Evolutionary conservation across 2,888 invertebrate genomes (phyloP), one percentile per base, ranked within the genome.

Genomic region (Monoplex corrugatus): DNA sequence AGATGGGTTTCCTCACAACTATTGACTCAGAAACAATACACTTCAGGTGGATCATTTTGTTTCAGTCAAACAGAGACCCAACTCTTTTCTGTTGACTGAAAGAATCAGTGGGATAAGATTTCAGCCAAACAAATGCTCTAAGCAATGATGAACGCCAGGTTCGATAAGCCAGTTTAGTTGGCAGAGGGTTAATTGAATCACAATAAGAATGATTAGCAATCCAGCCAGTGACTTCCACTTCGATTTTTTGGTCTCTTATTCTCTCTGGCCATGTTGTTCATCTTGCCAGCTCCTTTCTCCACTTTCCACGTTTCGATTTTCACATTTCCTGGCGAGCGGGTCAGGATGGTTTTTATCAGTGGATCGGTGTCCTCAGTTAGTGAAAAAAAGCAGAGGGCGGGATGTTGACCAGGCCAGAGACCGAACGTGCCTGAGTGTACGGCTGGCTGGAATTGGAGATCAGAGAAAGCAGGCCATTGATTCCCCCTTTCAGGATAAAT

Each of bases 371-470:
- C 35, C 35, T 35, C 75, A 5, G 83, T 43, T 44, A 35, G 32
- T 45, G 32, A 6, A 35, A 50, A 50, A 45, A 45, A 50, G 19
- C 84, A 50, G n/a, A 38, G 50, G 84, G 84, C 50, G 13, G 32
- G n/a, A n/a, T 45, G 45, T 45, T 84, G 45, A 50, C 45, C 32
- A 84, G 35, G 35, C 84, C n/a, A n/a, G 32, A 50, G 45, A n/a
- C 84, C 19, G 35, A 13, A 19, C 84, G 84, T 84, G 84, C 84
- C n/a, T 50, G 23, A 50, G 84, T n/a, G 84, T 23, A 50, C 32
- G 32, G 35, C 13, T 10, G 23, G 19, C 63, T 68, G 63, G 86
- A 86, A 86, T 63, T 63, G 68, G 40, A 10, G 86, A 68, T 16
- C 5, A 10, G 38, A 19, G 28, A 40, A 57, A 40, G 38, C 40